Conservation (phyloP, 2,888 invertebrate genomes). For the Hanleya hanleyi region DNA sequence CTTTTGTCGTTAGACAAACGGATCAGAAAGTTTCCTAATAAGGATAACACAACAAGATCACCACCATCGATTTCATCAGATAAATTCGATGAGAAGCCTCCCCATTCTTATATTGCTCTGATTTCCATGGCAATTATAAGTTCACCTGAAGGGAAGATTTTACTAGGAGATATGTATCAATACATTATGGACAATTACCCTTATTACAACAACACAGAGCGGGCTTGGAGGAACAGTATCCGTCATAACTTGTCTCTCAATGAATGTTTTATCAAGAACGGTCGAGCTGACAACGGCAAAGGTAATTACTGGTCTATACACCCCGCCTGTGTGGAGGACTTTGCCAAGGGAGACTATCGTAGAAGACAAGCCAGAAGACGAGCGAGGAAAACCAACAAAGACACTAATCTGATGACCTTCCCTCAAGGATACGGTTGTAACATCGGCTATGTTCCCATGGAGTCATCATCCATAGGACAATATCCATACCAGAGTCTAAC, state of each 20-base stretch:
- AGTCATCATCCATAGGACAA: slow-evolving; percentile 45
- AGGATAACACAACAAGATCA: no score
- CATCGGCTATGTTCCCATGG: slow-evolving; percentile 54
- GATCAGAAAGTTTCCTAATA: no score
- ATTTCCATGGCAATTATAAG: slow-evolving; percentile 71
- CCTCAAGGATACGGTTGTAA: slow-evolving; percentile 25
- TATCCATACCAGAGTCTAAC: no score
- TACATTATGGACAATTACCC: slow-evolving; percentile 67
- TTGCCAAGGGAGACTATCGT: slow-evolving; percentile 95
- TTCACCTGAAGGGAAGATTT: slow-evolving; percentile 58
- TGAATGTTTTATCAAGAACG: slow-evolving; percentile 69
- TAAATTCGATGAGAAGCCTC: slow-evolving; percentile 64
- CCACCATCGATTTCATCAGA: no score
- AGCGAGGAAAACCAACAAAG: slow-evolving; percentile 73
- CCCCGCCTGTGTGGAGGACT: slow-evolving; percentile 97
- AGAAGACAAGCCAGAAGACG: slow-evolving; percentile 96
- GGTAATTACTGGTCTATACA: slow-evolving; percentile 99
- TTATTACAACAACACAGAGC: slow-evolving; percentile 65
- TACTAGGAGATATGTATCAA: slow-evolving; percentile 70
- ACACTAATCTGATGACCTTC: not conserved
- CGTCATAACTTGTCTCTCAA: slow-evolving; percentile 69
- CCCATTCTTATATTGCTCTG: slow-evolving; percentile 69
- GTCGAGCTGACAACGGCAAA: slow-evolving; percentile 84
- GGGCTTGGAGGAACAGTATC: slow-evolving; percentile 70
- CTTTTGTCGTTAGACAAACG: no score